Evolutionary conservation across 2,113 vertebrate genomes (phyloP).

Genomic region (Thinocorus orbignyianus): DNA sequence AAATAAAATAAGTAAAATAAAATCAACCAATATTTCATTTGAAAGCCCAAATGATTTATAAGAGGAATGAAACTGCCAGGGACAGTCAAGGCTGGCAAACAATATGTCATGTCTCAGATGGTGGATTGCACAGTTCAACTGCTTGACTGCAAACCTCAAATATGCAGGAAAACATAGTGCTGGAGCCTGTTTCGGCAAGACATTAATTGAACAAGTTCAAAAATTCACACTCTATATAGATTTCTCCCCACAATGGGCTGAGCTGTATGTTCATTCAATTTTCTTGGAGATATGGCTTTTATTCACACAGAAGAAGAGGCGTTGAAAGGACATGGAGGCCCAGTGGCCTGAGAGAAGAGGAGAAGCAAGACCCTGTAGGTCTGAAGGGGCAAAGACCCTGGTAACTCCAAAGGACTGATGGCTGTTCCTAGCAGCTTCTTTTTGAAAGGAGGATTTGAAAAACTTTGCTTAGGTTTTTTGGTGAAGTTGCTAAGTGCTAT

Average conservation of each 20-base stretch:
- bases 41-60: background rate
- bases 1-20: constrained; percentile 7
- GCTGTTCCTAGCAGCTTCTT: background rate
- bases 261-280: background rate
- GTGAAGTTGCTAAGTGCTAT: background rate
- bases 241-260: background rate
- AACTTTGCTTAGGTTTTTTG: background rate
- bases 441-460: background rate
- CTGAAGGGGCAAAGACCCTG: background rate
- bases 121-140: background rate
- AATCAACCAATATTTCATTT: background rate
- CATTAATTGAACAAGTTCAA: background rate
- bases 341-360: background rate
- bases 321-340: background rate
- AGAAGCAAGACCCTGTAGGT: background rate
- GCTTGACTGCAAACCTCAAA: background rate
- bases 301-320: background rate
- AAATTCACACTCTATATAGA: background rate
- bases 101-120: background rate
- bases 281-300: background rate
- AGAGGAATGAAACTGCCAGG: background rate
- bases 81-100: background rate
- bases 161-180: background rate
- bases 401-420: background rate
- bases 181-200: background rate